Conservation (phyloP, 2,113 vertebrate genomes). For the Pithys albifrons region DNA sequence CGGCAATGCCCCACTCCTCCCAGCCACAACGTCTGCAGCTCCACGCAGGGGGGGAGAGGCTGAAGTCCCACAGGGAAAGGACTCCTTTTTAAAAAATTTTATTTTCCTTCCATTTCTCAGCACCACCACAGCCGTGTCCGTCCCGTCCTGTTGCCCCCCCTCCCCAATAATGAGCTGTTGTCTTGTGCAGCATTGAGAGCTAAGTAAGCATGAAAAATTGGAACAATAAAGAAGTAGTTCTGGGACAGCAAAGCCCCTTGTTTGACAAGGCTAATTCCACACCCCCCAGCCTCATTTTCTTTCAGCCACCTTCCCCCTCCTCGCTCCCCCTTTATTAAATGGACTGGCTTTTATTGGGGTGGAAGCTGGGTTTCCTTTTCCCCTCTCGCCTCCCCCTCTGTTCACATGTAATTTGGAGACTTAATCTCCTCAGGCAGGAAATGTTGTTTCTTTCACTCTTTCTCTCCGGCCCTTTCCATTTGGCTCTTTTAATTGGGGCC, state of each 20-base stretch:
- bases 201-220: slow-evolving; percentile 93
- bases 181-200: slow-evolving; percentile 85
- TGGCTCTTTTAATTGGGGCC: slow-evolving; percentile 69
- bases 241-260: slow-evolving; percentile 86
- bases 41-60: neutral
- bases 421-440: slow-evolving; percentile 75
- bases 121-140: neutral
- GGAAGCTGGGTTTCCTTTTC: slow-evolving; percentile 83
- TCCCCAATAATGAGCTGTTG: slow-evolving; percentile 80
- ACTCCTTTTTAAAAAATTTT: neutral
- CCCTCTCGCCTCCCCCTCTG: slow-evolving; percentile 54
- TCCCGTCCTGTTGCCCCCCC: slow-evolving; percentile 42
- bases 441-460: slow-evolving; percentile 67
- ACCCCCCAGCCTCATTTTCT: slow-evolving; percentile 72
- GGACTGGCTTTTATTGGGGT: slow-evolving; percentile 79
- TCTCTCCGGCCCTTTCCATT: slow-evolving; percentile 43
- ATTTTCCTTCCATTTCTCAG: slow-evolving; percentile 47
- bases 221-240: slow-evolving; percentile 84
- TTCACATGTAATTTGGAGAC: slow-evolving; percentile 71
- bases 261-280: slow-evolving; percentile 88
- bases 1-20: neutral
- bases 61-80: neutral
- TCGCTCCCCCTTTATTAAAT: slow-evolving; percentile 81
- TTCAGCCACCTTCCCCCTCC: slow-evolving; percentile 63
- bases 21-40: neutral